Percentiles rank a stretch among this genome's conserved stretches.
Evolutionary conservation across 2,888 invertebrate species (phyloP).

Genomic region (Heliconius charithonia): DNA sequence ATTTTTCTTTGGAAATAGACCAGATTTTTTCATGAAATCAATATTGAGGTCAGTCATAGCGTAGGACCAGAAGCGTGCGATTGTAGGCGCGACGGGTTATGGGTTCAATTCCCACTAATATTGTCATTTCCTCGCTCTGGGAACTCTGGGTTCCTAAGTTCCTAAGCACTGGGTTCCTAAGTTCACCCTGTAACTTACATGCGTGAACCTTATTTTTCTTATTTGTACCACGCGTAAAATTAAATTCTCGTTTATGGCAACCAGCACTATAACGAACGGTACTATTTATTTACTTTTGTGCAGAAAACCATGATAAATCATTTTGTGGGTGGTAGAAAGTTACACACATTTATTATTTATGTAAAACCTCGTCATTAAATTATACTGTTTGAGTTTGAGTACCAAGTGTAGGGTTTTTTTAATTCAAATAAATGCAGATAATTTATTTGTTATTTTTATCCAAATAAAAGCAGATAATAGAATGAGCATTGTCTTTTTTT

Average conservation of each 20-base stretch:
- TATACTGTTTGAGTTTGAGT: neutral
- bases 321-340: constrained; percentile 4
- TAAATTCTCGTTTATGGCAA: neutral
- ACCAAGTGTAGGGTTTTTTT: neutral
- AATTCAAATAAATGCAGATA: neutral
- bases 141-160: too few species aligned
- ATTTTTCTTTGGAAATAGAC: too few species aligned
- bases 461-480: neutral
- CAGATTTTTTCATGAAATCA: too few species aligned
- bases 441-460: neutral
- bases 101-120: too few species aligned
- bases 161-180: too few species aligned
- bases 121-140: too few species aligned
- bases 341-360: neutral
- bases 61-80: too few species aligned
- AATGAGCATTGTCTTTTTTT: too few species aligned
- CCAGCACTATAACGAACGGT: neutral
- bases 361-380: neutral
- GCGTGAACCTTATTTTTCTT: too few species aligned
- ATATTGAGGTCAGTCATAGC: too few species aligned
- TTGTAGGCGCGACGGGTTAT: too few species aligned
- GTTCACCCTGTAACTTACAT: too few species aligned
- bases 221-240: neutral
- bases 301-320: neutral
- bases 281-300: neutral